phyloP scores from a whole-genome alignment of 2,113 vertebrate genomes.

The Smithornis capensis region DNA sequence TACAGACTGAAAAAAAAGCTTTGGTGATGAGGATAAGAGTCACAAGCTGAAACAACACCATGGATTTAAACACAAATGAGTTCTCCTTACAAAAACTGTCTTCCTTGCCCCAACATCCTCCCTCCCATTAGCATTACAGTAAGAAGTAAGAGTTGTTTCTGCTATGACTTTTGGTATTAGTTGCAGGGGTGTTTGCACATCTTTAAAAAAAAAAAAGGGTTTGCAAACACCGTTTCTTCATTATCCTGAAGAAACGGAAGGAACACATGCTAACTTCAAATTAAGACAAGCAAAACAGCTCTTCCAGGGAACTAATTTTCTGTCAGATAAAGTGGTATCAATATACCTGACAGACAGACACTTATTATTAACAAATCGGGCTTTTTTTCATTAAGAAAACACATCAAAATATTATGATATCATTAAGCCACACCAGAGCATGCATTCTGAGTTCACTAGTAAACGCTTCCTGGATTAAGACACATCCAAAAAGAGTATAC shows the following conservation, averaged over 20 bases:
- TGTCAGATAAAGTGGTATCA: neutral
- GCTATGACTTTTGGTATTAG: slow-evolving; percentile 33
- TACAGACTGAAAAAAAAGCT: neutral
- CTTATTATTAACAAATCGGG: neutral
- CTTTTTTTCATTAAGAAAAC: neutral
- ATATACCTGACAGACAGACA: neutral
- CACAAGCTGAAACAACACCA: slow-evolving; percentile 54
- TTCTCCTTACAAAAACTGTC: neutral
- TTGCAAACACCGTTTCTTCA: slow-evolving; percentile 37
- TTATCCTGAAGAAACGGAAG: slow-evolving; percentile 5
- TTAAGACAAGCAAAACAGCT: slow-evolving; percentile 20
- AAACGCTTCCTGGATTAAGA: slow-evolving; percentile 51
- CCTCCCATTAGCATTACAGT: neutral
- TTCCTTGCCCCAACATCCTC: neutral
- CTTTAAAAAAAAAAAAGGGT: neutral
- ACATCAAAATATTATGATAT: neutral
- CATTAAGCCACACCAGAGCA: slow-evolving; percentile 62
- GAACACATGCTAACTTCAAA: slow-evolving; percentile 44
- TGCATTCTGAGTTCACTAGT: slow-evolving; percentile 55
- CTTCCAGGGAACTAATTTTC: neutral
- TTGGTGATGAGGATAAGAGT: slow-evolving; percentile 16
- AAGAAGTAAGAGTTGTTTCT: slow-evolving; percentile 29
- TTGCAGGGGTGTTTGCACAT: slow-evolving; percentile 13
- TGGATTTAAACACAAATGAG: neutral
- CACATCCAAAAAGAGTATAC: slow-evolving; percentile 54